Conservation (phyloP, 92 coral and sea anemone genomes). For the Blastomussa wellsi region DNA sequence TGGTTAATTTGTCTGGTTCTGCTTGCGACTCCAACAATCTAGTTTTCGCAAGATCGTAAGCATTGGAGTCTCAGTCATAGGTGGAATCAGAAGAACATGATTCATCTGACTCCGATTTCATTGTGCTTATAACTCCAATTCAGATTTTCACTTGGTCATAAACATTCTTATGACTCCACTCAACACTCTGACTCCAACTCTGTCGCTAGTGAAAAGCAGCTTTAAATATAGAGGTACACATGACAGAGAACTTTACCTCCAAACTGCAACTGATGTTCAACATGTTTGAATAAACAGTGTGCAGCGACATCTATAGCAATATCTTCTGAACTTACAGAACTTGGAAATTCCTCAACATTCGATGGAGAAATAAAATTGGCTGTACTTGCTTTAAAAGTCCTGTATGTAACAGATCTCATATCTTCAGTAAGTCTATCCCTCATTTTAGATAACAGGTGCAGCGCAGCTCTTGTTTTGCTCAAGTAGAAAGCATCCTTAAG, state of each 20-base stretch:
- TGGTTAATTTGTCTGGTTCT: no score
- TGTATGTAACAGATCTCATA: background rate
- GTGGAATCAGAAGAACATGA: no score
- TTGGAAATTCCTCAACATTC: conserved; percentile 4
- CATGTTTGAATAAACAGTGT: conserved; percentile 60
- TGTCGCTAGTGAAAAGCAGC: no score
- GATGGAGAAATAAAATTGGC: background rate
- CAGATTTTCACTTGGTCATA: no score
- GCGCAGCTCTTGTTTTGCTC: conserved; percentile 54
- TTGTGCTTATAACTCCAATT: no score
- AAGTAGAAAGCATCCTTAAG: conserved; percentile 45
- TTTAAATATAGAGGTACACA: background rate
- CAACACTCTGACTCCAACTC: no score
- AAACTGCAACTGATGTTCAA: conserved; percentile 53
- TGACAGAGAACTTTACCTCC: conserved; percentile 45
- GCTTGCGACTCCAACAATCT: no score
- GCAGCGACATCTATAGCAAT: conserved; percentile 46
- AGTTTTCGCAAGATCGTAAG: no score
- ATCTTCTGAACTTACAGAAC: conserved; percentile 25
- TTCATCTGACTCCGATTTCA: no score
- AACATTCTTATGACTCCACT: background rate
- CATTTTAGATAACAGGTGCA: conserved; percentile 62
- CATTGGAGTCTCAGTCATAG: no score
- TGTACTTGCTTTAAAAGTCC: background rate
- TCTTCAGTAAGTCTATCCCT: conserved; percentile 52